phyloP scores from a whole-genome alignment of 2,888 invertebrate genomes.

The Hipparchia sbordonii region DNA sequence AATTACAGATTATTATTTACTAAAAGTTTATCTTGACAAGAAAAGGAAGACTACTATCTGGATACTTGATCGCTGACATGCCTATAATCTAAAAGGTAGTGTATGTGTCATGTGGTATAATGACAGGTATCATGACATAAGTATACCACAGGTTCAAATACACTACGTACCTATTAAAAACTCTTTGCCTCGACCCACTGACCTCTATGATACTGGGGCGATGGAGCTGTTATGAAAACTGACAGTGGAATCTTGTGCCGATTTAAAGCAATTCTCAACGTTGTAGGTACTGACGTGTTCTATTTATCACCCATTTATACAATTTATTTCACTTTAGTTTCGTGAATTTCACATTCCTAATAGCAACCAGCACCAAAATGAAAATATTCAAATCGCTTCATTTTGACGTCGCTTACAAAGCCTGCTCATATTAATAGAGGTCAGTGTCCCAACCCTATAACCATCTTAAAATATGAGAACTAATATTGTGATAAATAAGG shows the following conservation, averaged over 20 bases:
- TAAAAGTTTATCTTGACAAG: background rate
- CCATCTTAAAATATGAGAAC: constrained; percentile 9
- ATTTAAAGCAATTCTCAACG: too few species aligned
- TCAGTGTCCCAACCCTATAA: background rate
- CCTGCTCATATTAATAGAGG: too few species aligned
- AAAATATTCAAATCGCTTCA: too few species aligned
- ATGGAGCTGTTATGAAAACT: too few species aligned
- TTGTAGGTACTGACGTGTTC: too few species aligned
- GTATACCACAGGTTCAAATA: background rate
- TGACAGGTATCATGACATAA: constrained; percentile 1
- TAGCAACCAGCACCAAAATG: too few species aligned
- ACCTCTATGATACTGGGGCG: too few species aligned
- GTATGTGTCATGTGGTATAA: background rate
- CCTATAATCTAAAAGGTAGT: constrained; percentile 2
- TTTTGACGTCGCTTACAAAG: too few species aligned
- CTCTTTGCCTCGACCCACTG: background rate
- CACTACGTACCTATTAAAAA: constrained; percentile 9
- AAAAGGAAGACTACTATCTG: constrained; percentile 16
- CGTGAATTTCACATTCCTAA: too few species aligned
- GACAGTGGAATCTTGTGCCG: too few species aligned
- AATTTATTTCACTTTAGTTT: too few species aligned
- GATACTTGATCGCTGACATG: constrained; percentile 1
- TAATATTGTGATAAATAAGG: background rate
- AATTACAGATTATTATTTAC: background rate
- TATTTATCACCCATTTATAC: too few species aligned